phyloP scores from a whole-genome alignment of 2,888 invertebrate species.

The Machimus rusticus region DNA sequence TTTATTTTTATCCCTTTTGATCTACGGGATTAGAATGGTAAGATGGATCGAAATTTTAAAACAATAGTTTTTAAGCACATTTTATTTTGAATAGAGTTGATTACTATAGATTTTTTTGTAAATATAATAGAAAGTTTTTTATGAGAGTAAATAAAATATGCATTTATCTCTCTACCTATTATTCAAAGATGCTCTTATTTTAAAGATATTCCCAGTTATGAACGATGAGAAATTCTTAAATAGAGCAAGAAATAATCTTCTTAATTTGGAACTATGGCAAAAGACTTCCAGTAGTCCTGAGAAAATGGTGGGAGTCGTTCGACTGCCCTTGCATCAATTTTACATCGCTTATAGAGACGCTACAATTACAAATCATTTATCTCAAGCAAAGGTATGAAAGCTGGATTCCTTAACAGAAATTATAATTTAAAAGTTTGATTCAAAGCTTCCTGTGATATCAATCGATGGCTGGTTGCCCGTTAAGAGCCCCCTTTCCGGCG shows the following conservation, averaged over 20 bases:
- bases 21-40: no score
- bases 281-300: slow-evolving; percentile 57
- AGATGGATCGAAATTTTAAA: no score
- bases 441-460: slow-evolving; percentile 68
- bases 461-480: slow-evolving; percentile 69
- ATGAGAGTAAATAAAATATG: background rate
- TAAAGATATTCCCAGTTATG: slow-evolving; percentile 66
- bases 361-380: slow-evolving; percentile 65
- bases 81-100: background rate
- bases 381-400: slow-evolving; percentile 64
- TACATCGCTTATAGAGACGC: slow-evolving; percentile 69
- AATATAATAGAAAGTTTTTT: background rate
- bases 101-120: background rate
- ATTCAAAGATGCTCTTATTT: slow-evolving; percentile 45
- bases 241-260: slow-evolving; percentile 66
- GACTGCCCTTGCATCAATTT: slow-evolving; percentile 68
- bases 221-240: slow-evolving; percentile 66
- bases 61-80: background rate
- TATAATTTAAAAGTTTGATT: background rate
- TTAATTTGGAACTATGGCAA: slow-evolving; percentile 67
- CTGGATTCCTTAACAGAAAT: slow-evolving; percentile 34
- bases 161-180: background rate
- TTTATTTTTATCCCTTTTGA: no score
- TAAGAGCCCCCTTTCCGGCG: slow-evolving; percentile 61
- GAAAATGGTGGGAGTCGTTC: slow-evolving; percentile 64